Conservation (phyloP, 1,140 invertebrate genomes). For the Trichogramma pretiosum region DNA sequence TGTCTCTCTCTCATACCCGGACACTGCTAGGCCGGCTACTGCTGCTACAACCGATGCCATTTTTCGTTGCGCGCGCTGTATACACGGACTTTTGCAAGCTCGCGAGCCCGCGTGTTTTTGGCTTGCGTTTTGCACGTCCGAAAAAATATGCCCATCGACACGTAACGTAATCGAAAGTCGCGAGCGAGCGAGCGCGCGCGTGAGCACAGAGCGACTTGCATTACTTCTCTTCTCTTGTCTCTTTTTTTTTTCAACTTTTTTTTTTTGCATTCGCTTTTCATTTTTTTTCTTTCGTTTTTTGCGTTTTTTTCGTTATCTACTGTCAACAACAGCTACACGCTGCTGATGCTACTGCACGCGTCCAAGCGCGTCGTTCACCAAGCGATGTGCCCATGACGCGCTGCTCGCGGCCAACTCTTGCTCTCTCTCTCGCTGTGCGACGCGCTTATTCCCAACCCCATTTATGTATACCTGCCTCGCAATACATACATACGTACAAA, state of each 20-base stretch:
- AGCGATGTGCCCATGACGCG: too few species aligned
- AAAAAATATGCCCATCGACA: constrained; percentile 40
- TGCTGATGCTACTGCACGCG: too few species aligned
- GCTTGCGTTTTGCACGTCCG: constrained; percentile 35
- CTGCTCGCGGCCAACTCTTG: background rate
- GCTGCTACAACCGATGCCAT: too few species aligned
- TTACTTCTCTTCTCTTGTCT: constrained; percentile 7
- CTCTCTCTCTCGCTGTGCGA: background rate
- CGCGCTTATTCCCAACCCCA: background rate
- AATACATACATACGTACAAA: background rate
- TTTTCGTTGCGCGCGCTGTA: background rate
- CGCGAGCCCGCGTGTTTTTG: constrained; percentile 19
- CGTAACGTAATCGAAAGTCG: constrained; percentile 36
- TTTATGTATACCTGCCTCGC: background rate
- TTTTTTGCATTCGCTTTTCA: constrained; percentile 5
- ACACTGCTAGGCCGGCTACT: too few species aligned
- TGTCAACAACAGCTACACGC: too few species aligned
- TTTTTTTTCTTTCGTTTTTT: too few species aligned
- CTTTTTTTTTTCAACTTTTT: background rate
- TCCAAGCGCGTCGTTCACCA: too few species aligned
- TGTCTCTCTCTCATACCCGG: background rate
- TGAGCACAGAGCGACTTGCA: constrained; percentile 14
- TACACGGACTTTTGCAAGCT: background rate
- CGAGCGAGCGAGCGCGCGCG: too few species aligned
- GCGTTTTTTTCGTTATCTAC: too few species aligned